A percentile compares a stretch with the other conserved stretches of the same genome.
Evolutionary conservation across 2,797 vertebrate genomes (phyloP).

Genomic region (Ctenopoma kingsleyae): DNA sequence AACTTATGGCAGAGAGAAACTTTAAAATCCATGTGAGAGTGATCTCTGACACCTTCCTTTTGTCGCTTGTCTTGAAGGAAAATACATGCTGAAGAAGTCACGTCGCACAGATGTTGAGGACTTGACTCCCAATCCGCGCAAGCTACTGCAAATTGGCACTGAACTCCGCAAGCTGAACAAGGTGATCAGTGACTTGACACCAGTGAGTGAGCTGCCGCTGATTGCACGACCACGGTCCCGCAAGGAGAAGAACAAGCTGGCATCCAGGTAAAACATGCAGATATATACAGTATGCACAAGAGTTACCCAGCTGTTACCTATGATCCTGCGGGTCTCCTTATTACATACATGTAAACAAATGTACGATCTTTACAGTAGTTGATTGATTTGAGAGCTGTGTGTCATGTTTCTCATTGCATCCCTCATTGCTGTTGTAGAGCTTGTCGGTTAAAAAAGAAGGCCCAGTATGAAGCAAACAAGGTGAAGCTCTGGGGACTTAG

Average conservation of each 20-base stretch:
- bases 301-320: no score
- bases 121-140: conserved; percentile 96
- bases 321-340: background rate
- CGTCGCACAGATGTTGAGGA: conserved; percentile 98
- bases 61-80: conserved; percentile 79
- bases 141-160: conserved; percentile 97
- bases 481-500: conserved; percentile 99
- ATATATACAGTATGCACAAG: background rate
- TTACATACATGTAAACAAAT: no score
- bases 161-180: conserved; percentile 97
- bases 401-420: conserved; percentile 6
- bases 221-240: conserved; percentile 95
- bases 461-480: conserved; percentile 99
- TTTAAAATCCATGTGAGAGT: background rate
- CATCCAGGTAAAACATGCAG: conserved; percentile 89
- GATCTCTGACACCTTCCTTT: conserved; percentile 9
- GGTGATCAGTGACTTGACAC: conserved; percentile 97
- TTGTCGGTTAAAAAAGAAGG: conserved; percentile 99
- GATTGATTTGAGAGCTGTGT: background rate
- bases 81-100: conserved; percentile 96
- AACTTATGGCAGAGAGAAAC: no score
- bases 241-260: conserved; percentile 99
- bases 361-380: background rate
- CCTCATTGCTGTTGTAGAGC: conserved; percentile 85
- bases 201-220: conserved; percentile 96